A percentile compares a stretch with the other conserved stretches of the same genome.
Evolutionary conservation across 2,888 invertebrate genomes (phyloP).

Genomic region (Laothoe populi): DNA sequence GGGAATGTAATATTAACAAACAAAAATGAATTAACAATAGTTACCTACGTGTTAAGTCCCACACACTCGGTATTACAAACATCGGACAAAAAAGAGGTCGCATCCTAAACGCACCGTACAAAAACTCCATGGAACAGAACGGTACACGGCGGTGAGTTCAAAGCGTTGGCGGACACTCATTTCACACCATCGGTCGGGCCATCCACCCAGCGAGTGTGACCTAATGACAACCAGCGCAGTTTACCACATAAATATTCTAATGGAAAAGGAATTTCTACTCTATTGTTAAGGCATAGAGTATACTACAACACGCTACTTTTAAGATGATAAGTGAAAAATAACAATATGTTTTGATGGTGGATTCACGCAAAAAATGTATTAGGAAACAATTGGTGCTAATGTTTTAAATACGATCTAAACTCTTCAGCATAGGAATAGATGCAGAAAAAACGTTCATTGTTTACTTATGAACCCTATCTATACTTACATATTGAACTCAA

Average conservation of each 20-base stretch:
- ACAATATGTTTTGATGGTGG: conserved; percentile 55
- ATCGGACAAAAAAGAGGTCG: conserved; percentile 77
- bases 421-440: conserved; percentile 11
- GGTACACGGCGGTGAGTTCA: conserved; percentile 75
- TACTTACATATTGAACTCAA: not conserved
- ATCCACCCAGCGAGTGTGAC: conserved; percentile 66
- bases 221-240: conserved; percentile 67
- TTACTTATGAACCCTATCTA: not conserved
- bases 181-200: conserved; percentile 76
- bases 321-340: conserved; percentile 40
- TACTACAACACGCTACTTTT: conserved; percentile 21
- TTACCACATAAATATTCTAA: conserved; percentile 42
- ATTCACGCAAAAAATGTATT: conserved; percentile 64
- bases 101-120: conserved; percentile 76
- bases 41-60: conserved; percentile 82
- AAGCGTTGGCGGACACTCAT: conserved; percentile 68
- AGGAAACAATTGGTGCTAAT: conserved; percentile 62
- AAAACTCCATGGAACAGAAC: conserved; percentile 76
- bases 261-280: conserved; percentile 42
- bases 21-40: conserved; percentile 77
- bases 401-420: conserved; percentile 35
- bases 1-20: conserved; percentile 74
- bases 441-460: conserved; percentile 12
- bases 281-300: conserved; percentile 40
- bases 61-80: conserved; percentile 83